Evolutionary conservation across 2,113 vertebrate genomes (phyloP).

Genomic region (Pedetes capensis): DNA sequence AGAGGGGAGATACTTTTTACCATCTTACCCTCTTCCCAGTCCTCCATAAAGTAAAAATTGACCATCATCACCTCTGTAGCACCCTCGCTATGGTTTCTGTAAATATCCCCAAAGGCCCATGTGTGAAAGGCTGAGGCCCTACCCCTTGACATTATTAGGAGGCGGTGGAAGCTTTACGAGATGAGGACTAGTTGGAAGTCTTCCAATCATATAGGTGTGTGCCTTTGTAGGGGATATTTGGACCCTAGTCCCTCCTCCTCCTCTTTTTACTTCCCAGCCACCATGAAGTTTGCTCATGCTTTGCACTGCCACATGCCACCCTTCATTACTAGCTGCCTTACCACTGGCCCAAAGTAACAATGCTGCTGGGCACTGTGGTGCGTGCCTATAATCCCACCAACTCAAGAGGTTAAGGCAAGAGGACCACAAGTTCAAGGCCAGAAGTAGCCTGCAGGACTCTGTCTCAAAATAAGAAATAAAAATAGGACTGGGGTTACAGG

Average conservation of each 20-base stretch:
- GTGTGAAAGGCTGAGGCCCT: neutral
- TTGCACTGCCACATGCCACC: neutral
- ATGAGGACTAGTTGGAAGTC: too few relatives aligned
- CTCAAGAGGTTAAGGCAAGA: too few relatives aligned
- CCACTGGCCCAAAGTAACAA: neutral
- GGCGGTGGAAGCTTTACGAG: neutral
- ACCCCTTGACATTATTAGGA: too few relatives aligned
- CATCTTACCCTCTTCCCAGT: too few relatives aligned
- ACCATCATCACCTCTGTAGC: neutral
- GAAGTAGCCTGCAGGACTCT: too few relatives aligned
- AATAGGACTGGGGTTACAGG: too few relatives aligned
- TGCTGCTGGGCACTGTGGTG: too few relatives aligned
- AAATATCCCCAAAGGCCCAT: neutral
- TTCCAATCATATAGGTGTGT: neutral
- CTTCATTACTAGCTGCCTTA: neutral
- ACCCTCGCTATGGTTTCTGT: neutral
- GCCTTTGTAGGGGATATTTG: neutral
- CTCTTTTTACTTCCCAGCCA: neutral
- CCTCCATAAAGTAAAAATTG: neutral
- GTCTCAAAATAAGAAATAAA: too few relatives aligned
- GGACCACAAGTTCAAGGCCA: too few relatives aligned
- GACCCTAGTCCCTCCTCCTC: neutral
- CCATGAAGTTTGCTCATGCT: too few relatives aligned
- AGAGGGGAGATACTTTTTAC: neutral
- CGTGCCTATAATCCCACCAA: too few relatives aligned